Evolutionary conservation across 1,140 invertebrate species (phyloP), one percentile per base, ranked within the genome.

Genomic region (Aphelenchoides fujianensis): DNA sequence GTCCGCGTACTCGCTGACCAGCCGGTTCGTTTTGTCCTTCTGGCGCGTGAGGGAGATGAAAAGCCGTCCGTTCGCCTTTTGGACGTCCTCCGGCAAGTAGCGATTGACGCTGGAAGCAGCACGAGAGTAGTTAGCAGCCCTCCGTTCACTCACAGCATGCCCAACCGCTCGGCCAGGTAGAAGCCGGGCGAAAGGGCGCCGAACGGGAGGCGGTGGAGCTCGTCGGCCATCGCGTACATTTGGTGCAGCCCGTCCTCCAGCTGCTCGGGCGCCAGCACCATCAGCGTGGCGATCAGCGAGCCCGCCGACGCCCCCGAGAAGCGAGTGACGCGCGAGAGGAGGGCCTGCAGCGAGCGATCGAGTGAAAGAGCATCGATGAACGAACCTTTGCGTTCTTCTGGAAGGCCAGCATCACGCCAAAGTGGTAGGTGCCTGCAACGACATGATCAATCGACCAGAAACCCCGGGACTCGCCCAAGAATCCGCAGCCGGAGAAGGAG

Each of bases 181-280:
- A 84, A 83, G 59, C 81, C 82, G 1, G 81, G 82, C 19, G 81
- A 82, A 32, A 83, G 36, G 1, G 81, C 83, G 19, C 83, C 83
- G 52, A 83, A 74, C 35, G 62, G 71, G 19, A 76, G 63, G 12
- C 62, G 41, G 61, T 83, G 71, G n/a, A 83, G 36, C 31, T 83
- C 81, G 37, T 82, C 81, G 7, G 81, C 82, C 36, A 84, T 55
- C 28, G 73, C 61, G 37, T 82, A 84, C 2, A 83, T 37, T 12
- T 76, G 73, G 2, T 82, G 53, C 12, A 84, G 64, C 34, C 71
- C 69, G 35, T 69, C 62, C 68, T 79, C 79, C 16, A 79, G 30
- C 34, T 27, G 59, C 48, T 84, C 71, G 12, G 82, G 83, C 7
- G 61, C 62, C 2, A 83, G 54, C 2, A 78, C 69, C 1, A 76